These are phyloP conservation scores for Dastarcus helophoroides DNA, from an alignment of 2,888 invertebrate species.

Conservation along the genomic window DNA sequence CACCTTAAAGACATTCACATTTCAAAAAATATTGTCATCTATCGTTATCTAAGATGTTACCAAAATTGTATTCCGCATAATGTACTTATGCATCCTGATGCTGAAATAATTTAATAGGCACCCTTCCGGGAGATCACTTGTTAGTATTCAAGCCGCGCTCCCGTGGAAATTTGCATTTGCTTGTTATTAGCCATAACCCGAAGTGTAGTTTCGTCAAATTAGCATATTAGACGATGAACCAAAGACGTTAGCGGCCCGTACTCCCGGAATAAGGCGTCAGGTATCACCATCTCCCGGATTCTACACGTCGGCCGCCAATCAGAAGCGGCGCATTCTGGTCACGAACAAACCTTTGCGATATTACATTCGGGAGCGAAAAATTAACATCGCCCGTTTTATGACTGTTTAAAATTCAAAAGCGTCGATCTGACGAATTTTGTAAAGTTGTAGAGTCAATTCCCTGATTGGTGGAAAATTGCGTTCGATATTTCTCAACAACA, in stretches of 20 bases:
- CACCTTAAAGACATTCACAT: too few species aligned
- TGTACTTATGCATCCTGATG: too few species aligned
- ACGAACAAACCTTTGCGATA: conserved; percentile 28
- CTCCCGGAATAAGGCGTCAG: conserved; percentile 8
- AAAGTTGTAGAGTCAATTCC: too few species aligned
- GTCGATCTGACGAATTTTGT: conserved; percentile 21
- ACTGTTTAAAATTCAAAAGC: conserved; percentile 35
- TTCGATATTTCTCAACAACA: too few species aligned
- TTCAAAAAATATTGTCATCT: too few species aligned
- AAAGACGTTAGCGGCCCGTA: not conserved
- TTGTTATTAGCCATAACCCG: conserved; percentile 26
- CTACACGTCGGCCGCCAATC: conserved; percentile 20
- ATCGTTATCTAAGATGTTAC: too few species aligned
- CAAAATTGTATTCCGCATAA: too few species aligned
- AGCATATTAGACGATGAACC: conserved; percentile 25
- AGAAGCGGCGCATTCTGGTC: conserved; percentile 21
- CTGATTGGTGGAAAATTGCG: too few species aligned
- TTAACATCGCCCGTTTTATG: conserved; percentile 39
- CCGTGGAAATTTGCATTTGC: conserved; percentile 20
- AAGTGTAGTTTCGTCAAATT: conserved; percentile 24
- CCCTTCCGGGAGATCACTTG: too few species aligned
- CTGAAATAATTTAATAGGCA: too few species aligned
- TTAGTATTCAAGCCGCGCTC: conserved; percentile 1
- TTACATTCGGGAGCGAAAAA: conserved; percentile 36
- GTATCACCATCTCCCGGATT: conserved; percentile 19